phyloP scores from a whole-genome alignment of 2,888 invertebrate genomes.

The Hetaerina titia region DNA sequence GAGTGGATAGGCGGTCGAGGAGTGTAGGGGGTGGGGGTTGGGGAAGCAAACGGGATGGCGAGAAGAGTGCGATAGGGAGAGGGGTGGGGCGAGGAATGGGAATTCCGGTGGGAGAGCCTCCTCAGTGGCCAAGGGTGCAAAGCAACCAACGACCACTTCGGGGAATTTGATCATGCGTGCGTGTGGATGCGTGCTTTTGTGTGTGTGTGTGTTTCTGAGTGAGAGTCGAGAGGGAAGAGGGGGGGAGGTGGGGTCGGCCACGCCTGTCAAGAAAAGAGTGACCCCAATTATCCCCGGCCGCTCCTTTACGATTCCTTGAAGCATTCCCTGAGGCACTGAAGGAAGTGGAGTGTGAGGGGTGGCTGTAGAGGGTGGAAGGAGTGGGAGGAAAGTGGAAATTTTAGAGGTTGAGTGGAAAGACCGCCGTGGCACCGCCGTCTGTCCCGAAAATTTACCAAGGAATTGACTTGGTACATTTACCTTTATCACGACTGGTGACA shows the following conservation, averaged over 20 bases:
- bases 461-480: background rate
- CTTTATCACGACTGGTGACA: no score
- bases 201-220: background rate
- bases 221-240: background rate
- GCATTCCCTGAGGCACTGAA: constrained; percentile 31
- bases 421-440: background rate
- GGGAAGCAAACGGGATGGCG: background rate
- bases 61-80: background rate
- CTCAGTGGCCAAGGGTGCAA: constrained; percentile 33
- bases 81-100: background rate
- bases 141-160: constrained; percentile 45
- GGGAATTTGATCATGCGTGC: constrained; percentile 39
- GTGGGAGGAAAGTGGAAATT: background rate
- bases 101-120: background rate
- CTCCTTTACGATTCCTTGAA: constrained; percentile 55
- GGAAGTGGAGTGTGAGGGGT: background rate
- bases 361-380: background rate
- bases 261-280: constrained; percentile 51
- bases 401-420: background rate
- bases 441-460: background rate
- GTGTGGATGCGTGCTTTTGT: background rate
- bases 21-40: background rate
- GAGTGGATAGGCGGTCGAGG: background rate
- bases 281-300: constrained; percentile 52
- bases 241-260: constrained; percentile 4